Conservation (phyloP, 2,797 vertebrate genomes). For the Sebastolobus altivelis region DNA sequence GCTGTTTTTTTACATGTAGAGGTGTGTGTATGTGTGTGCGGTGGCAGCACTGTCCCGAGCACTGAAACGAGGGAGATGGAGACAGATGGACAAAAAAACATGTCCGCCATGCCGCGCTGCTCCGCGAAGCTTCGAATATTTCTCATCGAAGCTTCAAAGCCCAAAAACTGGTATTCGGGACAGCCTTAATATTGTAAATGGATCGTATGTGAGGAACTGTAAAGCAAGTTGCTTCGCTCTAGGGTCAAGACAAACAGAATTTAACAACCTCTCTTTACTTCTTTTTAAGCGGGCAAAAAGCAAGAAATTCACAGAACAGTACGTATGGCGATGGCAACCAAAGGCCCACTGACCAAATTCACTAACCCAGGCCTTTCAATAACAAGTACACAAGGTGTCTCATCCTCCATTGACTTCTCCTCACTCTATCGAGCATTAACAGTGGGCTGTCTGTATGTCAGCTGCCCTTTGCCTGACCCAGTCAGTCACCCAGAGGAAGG, state of each 20-base stretch:
- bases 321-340: not conserved
- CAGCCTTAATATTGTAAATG: not conserved
- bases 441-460: constrained; percentile 80
- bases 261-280: not conserved
- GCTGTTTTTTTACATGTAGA: too few species aligned
- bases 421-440: constrained; percentile 67
- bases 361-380: constrained; percentile 18
- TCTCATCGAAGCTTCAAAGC: too few species aligned
- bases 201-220: not conserved
- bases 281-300: not conserved
- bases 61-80: too few species aligned
- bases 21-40: too few species aligned
- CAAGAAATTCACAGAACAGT: not conserved
- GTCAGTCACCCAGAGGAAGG: constrained; percentile 80
- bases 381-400: constrained; percentile 48
- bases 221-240: not conserved
- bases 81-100: too few species aligned
- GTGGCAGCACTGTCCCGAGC: rapidly evolving
- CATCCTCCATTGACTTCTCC: constrained; percentile 51
- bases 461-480: constrained; percentile 82
- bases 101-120: rapidly evolving
- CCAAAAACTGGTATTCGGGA: too few species aligned
- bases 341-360: constrained; percentile 12
- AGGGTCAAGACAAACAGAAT: not conserved
- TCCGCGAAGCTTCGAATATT: too few species aligned